A percentile compares a stretch with the other conserved stretches of the same genome.
Conservation (phyloP, 2,797 vertebrate species). For the Setipinna tenuifilis region DNA sequence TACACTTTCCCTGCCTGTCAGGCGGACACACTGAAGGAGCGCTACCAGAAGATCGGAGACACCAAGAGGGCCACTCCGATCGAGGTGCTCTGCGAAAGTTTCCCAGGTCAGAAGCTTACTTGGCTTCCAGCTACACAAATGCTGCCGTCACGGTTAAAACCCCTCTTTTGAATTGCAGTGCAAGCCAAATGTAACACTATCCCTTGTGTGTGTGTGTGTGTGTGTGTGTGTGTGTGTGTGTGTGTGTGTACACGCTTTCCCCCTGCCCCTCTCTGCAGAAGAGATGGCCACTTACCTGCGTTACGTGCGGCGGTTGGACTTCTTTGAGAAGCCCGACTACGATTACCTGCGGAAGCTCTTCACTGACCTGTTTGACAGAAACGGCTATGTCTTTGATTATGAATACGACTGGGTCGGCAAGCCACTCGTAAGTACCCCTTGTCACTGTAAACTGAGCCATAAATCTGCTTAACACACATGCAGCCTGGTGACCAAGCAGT, state of each 20-base stretch:
- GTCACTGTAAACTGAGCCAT: not conserved
- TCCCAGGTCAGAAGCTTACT: constrained; percentile 83
- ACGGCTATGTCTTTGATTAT: constrained; percentile 93
- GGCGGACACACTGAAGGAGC: constrained; percentile 96
- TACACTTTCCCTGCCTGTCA: constrained; percentile 50
- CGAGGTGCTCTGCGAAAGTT: constrained; percentile 95
- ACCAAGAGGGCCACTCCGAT: constrained; percentile 94
- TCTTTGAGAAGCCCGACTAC: constrained; percentile 97
- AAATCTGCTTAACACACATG: not conserved
- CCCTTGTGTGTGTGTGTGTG: not conserved
- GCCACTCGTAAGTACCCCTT: constrained; percentile 84
- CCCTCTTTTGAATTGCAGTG: not conserved
- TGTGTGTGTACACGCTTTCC: not conserved
- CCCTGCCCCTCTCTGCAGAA: constrained; percentile 72
- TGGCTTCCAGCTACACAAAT: not conserved
- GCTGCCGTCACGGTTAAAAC: not conserved
- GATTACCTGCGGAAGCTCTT: constrained; percentile 97
- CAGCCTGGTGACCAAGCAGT: no score
- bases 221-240: not conserved
- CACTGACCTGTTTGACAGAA: constrained; percentile 93
- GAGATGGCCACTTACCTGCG: constrained; percentile 97
- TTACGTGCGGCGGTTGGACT: constrained; percentile 94
- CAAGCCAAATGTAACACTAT: not conserved
- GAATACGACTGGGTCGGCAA: constrained; percentile 99
- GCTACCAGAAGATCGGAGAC: constrained; percentile 98